Base-by-base conservation (phyloP, 2,888 invertebrate genomes). In the Mellilla xanthometata region DNA sequence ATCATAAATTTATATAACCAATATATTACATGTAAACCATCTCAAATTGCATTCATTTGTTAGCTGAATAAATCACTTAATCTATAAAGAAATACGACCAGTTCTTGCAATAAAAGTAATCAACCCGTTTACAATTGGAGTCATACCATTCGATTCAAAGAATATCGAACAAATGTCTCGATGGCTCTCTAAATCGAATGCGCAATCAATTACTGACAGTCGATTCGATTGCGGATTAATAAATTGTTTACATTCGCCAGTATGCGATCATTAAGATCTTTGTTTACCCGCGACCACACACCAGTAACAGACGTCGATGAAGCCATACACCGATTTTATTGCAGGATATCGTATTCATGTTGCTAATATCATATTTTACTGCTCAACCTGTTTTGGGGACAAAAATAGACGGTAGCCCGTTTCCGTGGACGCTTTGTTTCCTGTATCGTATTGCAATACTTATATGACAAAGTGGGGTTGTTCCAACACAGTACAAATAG, bases 201-300 rank as follows among this genome's bases (percentile, higher is more conserved):
- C 66, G n/a, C 71, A 77, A 76, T 76, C 78, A 75, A 81, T 79
- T 85, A 81, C 76, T 19, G 24, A n/a, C n/a, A n/a, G n/a, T n/a
- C 28, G 8, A 35, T 22, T 41, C 38, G 11, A 41, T 38, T 86
- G 85, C 70, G 77, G 73, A 65, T 65, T 74, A 79, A 82, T 83
- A 84, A 80, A 84, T 80, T 81, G 81, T 81, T 81, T 81, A 81
- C 79, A 64, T 81, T 79, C 72, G 65, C 70, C 70, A 65, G 68
- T 74, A 72, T 68, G 62, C 68, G 73, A 73, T 74, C 81, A 80
- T 85, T 86, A 85, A 84, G 80, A 83, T 76, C 78, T 80, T 80
- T 82, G 86, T 86, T 86, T 86, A 84, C 68, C 67, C 58, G 62
- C 70, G 83, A 85, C 87, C 87, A 87, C 88, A 87, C 87, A 77